Evolutionary conservation across 2,797 vertebrate genomes (phyloP), one percentile per base, ranked within the genome.

Genomic region (Sylvia borin): DNA sequence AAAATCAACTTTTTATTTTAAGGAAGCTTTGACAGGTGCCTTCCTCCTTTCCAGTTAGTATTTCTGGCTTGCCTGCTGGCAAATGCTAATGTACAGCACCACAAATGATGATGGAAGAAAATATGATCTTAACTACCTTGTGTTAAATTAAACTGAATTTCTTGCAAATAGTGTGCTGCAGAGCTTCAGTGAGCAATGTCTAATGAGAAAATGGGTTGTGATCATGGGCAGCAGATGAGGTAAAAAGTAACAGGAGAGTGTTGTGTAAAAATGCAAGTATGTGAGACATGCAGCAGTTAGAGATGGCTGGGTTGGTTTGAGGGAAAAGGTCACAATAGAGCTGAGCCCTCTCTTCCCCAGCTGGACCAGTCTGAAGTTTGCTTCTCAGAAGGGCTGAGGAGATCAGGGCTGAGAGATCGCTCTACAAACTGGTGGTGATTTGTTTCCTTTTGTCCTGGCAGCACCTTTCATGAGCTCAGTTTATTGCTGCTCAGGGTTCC

Each of bases 241-340:
- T 97, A 95, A 96, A 97, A 96, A 94, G 88, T 96, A 96, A 95
- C 88, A 87, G 83, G 77, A 81, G 57, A n/a, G 20, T 24, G 50
- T n/a, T 90, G 83, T 88, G 67, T 88, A 79, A 88, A 96, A 96
- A 87, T 45, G 80, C 90, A 94, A 82, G 32, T 82, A 92, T 77
- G 83, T 58, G 80, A 89, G 92, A 85, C 80, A 40, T 1, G 90
- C 65, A 67, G 86, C 53, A 60, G 75, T 95, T 93, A 87, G 95
- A 54, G 71, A 93, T 91, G 95, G 94, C 93, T 95, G 91, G 84
- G 27, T 87, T 94, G 85, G 83, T 74, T 68, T 91, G 83, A 85
- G 94, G 90, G 94, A 83, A 95, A 95, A 96, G 93, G 93, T 95
- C 90, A 45, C 57, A 72, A n/a, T 6, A 43, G 65, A 80, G 31